phyloP scores from a whole-genome alignment of 2,797 vertebrate species.

The Crenichthys baileyi region DNA sequence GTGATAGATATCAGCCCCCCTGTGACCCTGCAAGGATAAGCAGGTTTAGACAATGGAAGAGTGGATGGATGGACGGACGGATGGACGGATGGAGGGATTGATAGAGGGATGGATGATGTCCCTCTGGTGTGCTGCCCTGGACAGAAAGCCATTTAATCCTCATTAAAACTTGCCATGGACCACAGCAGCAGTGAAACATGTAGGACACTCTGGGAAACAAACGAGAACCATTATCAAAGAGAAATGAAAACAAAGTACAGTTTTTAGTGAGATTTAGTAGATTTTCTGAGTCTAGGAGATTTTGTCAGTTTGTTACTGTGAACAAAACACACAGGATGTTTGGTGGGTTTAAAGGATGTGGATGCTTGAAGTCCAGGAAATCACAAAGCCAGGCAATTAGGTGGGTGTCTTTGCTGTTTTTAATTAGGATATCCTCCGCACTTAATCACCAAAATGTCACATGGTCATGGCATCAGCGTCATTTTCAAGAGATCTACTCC shows the following conservation, averaged over 20 bases:
- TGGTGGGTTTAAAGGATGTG: conserved; percentile 61
- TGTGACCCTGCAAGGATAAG: not conserved
- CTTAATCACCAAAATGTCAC: conserved; percentile 46
- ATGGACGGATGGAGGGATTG: no score
- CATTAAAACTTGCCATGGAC: no score
- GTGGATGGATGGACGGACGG: not conserved
- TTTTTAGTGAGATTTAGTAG: conserved; percentile 16
- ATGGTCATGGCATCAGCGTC: conserved; percentile 41
- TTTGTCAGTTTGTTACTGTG: conserved; percentile 36
- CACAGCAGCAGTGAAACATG: not conserved
- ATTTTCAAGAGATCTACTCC: conserved; percentile 5
- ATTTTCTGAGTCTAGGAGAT: conserved; percentile 37
- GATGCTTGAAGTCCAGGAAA: conserved; percentile 66
- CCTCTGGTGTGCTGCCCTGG: no score
- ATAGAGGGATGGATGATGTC: no score
- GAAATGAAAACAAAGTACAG: conserved; percentile 15
- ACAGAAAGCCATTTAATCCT: no score
- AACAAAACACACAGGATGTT: conserved; percentile 61
- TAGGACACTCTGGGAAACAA: not conserved
- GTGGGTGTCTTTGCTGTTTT: conserved; percentile 46
- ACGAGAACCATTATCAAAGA: not conserved
- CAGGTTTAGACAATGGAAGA: not conserved
- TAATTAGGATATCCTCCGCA: conserved; percentile 74
- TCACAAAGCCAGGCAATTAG: conserved; percentile 64
- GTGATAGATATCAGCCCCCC: no score